phyloP scores from a whole-genome alignment of 2,797 vertebrate genomes.

The Gymnopithys bicolor region DNA sequence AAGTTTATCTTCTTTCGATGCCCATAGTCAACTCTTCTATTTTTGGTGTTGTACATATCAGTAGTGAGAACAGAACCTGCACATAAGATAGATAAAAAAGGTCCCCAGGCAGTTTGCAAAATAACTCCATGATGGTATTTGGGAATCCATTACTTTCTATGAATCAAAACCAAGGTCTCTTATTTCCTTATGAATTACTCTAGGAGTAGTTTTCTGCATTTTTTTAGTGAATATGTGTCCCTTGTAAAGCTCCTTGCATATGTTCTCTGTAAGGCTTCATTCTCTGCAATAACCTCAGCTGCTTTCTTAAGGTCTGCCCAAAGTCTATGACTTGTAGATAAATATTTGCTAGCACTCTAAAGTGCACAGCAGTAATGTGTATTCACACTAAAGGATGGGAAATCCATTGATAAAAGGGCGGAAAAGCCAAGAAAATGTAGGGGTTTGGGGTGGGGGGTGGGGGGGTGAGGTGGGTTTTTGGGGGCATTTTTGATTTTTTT shows the following conservation, averaged over 20 bases:
- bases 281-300: not conserved
- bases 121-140: not conserved
- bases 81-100: not conserved
- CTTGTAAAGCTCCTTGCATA: not conserved
- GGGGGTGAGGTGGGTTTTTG: no score
- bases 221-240: not conserved
- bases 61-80: not conserved
- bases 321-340: not conserved
- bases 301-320: not conserved
- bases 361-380: not conserved
- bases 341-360: not conserved
- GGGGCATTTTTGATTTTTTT: not conserved
- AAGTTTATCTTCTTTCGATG: not conserved
- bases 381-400: not conserved
- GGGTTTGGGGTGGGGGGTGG: not conserved
- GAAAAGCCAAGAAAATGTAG: not conserved
- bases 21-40: not conserved
- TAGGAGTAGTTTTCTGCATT: not conserved
- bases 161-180: not conserved
- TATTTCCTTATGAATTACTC: not conserved
- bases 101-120: not conserved
- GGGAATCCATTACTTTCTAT: not conserved
- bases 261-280: not conserved
- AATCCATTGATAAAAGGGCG: not conserved
- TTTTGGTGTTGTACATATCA: not conserved